Evolutionary conservation across 2,113 vertebrate genomes (phyloP).

Genomic region (Megaleporinus macrocephalus): DNA sequence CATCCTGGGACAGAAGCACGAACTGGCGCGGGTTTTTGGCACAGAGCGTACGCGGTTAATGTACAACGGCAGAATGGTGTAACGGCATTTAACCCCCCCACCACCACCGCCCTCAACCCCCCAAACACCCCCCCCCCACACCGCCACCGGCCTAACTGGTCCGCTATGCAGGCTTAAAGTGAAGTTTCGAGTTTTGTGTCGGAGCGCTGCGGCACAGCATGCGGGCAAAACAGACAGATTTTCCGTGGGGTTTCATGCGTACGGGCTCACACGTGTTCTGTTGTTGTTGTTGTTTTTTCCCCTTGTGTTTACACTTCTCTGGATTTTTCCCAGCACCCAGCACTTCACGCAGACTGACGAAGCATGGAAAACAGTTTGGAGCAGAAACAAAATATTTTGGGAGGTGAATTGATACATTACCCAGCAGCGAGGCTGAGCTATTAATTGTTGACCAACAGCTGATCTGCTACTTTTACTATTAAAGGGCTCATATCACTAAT

Average conservation of each 20-base stretch:
- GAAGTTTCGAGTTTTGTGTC: conserved; percentile 22
- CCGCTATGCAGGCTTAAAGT: not conserved
- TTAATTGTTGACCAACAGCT: too few species aligned
- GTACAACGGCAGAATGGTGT: conserved; percentile 16
- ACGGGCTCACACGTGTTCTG: not conserved
- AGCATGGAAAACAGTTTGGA: not conserved
- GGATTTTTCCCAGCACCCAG: conserved; percentile 12
- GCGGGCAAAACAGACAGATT: conserved; percentile 28
- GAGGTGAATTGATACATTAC: too few species aligned
- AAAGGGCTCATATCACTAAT: too few species aligned
- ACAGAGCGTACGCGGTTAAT: conserved; percentile 14
- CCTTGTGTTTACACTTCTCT: conserved; percentile 34
- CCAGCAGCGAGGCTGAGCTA: too few species aligned
- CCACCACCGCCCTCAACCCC: not conserved
- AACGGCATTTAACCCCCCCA: conserved; percentile 9
- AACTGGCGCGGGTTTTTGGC: conserved; percentile 44
- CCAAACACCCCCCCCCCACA: not conserved
- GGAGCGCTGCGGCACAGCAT: not conserved
- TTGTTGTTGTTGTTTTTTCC: not conserved
- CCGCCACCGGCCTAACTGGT: not conserved
- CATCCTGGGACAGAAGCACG: conserved; percentile 44
- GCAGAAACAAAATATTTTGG: too few species aligned
- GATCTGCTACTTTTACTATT: too few species aligned
- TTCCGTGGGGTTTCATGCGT: conserved; percentile 11
- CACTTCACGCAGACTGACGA: not conserved